Base-by-base conservation (phyloP, 2,888 invertebrate species). In the Mythimna pallens region DNA sequence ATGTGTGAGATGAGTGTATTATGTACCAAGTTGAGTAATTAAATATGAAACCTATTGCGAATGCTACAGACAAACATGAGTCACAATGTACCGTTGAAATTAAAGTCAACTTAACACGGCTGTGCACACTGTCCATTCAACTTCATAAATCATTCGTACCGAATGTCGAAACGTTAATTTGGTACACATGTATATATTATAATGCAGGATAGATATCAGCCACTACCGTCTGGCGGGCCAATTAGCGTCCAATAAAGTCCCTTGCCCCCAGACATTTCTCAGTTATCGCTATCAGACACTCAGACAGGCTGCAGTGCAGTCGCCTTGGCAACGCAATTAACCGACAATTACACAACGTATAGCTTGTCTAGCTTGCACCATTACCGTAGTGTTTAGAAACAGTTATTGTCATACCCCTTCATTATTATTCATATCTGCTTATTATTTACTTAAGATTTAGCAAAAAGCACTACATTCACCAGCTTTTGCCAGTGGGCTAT, bases 221-320 rank as follows among this genome's bases (percentile, higher is more conserved):
- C 83, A 85, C 86, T 86, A 89, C 85, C 85, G 95, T 94, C 95
- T 95, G 94, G 92, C 90, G 75, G 84, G 87, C 90, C 94, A 94
- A 95, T 95, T 94, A 94, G 87, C 88, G 89, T 92, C 85, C 92
- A 93, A 94, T 93, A 90, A 89, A 92, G 91, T 90, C 92, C 90
- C 87, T 92, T 92, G 92, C 92, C 91, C 91, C 89, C 92, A 92
- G 92, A 92, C 91, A 87, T 92, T 88, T 89, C 87, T 90, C 87
- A 85, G 88, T 89, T 92, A 91, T 91, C 89, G 88, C 86, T 90
- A 92, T 91, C 92, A 88, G 87, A 85, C 87, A 82, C 80, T 80
- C 86, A 87, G 86, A 86, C 86, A 83, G 52, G 71, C 78, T 61
- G 85, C 87, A 86, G 70, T 82, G 84, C 83, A 84, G 90, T 92